These are phyloP conservation scores for Ips typographus DNA, from an alignment of 1,140 invertebrate genomes.

Conservation along the genomic window DNA sequence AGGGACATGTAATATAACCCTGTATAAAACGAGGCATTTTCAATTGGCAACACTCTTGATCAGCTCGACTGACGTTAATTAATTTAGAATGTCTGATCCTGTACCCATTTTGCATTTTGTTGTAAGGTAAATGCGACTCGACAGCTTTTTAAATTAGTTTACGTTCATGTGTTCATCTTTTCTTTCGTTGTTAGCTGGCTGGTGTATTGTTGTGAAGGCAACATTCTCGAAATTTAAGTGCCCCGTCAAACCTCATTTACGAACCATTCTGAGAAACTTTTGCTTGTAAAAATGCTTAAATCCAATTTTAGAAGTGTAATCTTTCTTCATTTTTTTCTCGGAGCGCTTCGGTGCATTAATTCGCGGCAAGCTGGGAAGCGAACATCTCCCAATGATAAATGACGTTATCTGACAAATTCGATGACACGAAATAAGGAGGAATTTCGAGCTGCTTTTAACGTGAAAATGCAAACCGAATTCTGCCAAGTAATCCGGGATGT, in stretches of 20 bases:
- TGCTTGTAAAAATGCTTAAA: conserved; percentile 6
- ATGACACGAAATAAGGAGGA: conserved; percentile 35
- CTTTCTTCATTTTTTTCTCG: conserved; percentile 28
- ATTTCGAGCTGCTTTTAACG: conserved; percentile 20
- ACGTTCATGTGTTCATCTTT: background rate
- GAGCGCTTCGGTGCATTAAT: conserved; percentile 28
- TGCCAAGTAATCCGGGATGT: conserved; percentile 16
- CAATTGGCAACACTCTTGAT: background rate
- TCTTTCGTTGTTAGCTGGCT: background rate
- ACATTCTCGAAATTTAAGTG: too few relatives aligned
- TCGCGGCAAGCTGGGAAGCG: conserved; percentile 18
- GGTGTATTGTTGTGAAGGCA: too few relatives aligned
- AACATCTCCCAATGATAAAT: conserved; percentile 28
- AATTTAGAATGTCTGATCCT: conserved; percentile 1
- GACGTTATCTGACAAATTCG: conserved; percentile 33
- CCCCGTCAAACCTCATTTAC: background rate
- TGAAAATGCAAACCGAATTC: conserved; percentile 24
- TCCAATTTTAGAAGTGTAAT: conserved; percentile 31
- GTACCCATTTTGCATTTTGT: background rate
- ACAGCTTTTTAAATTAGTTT: too few relatives aligned
- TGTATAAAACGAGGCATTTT: background rate
- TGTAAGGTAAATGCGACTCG: background rate
- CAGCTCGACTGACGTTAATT: background rate
- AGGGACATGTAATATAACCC: background rate
- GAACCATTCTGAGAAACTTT: background rate